A percentile compares a stretch with the other conserved stretches of the same genome.
Conservation (phyloP, 2,888 invertebrate genomes). For the Rhagium mordax region DNA sequence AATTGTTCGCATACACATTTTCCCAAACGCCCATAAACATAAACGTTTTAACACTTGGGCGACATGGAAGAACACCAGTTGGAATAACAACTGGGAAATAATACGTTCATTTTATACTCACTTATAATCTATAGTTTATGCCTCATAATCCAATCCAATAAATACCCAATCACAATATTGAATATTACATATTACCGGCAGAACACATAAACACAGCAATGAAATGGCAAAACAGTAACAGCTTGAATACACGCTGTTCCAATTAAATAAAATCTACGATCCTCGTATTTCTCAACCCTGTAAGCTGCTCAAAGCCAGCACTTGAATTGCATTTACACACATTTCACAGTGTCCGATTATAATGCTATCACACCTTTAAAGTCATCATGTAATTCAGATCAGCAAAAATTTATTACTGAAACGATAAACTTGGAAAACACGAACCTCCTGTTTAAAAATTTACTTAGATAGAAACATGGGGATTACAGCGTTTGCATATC, state of each 20-base stretch:
- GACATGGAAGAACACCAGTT: slow-evolving; percentile 37
- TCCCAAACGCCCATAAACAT: slow-evolving; percentile 39
- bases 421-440: neutral
- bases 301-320: slow-evolving; percentile 47
- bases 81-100: slow-evolving; percentile 52
- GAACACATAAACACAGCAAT: slow-evolving; percentile 64
- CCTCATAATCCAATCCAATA: slow-evolving; percentile 64
- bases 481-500: neutral
- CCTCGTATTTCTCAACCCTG: slow-evolving; percentile 60
- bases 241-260: slow-evolving; percentile 66
- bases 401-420: slow-evolving; percentile 24
- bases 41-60: slow-evolving; percentile 44
- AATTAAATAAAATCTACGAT: slow-evolving; percentile 67
- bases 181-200: slow-evolving; percentile 66
- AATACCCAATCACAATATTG: slow-evolving; percentile 68
- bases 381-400: slow-evolving; percentile 33
- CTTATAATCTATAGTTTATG: slow-evolving; percentile 63
- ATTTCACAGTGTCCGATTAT: slow-evolving; percentile 42
- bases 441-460: neutral
- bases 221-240: slow-evolving; percentile 64
- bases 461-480: neutral
- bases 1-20: slow-evolving; percentile 24
- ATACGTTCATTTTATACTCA: slow-evolving; percentile 58
- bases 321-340: slow-evolving; percentile 38
- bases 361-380: slow-evolving; percentile 34